Conservation (phyloP, 2,113 vertebrate genomes). For the Varanus komodoensis region DNA sequence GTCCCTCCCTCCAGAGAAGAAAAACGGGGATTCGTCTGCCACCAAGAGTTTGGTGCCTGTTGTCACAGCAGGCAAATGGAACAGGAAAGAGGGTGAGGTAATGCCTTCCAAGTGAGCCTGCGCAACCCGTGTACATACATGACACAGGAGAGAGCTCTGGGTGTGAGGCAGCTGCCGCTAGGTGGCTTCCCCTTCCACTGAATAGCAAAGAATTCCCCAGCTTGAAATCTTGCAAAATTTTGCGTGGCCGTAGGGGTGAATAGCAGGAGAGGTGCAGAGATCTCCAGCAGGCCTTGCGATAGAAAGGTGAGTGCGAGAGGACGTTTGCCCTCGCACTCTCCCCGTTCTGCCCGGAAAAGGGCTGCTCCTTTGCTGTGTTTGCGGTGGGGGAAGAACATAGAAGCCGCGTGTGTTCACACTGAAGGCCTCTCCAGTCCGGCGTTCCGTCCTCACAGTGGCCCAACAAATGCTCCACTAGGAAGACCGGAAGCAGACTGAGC, state of each 20-base stretch:
- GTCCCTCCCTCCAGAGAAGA: neutral
- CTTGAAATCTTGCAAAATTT: neutral
- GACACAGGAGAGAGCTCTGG: neutral
- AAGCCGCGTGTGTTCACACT: no score
- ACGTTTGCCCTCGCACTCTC: no score
- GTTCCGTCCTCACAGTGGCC: no score
- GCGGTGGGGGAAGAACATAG: no score
- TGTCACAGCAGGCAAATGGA: neutral
- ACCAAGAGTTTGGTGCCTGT: neutral
- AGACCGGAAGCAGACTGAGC: no score
- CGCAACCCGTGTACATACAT: accelerated
- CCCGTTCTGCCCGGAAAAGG: no score
- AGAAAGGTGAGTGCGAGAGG: no score
- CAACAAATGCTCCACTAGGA: no score
- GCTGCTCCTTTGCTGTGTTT: no score
- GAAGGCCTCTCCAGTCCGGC: no score
- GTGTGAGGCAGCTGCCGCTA: accelerated
- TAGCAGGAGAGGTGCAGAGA: accelerated
- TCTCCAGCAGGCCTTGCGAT: neutral
- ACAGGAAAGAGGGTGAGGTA: neutral
- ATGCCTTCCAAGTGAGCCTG: neutral
- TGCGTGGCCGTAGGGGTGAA: neutral
- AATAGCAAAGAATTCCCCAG: accelerated
- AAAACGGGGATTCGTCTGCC: neutral
- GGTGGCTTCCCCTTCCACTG: accelerated